Conservation (phyloP, 2,888 invertebrate species). For the Pheosia gnoma region DNA sequence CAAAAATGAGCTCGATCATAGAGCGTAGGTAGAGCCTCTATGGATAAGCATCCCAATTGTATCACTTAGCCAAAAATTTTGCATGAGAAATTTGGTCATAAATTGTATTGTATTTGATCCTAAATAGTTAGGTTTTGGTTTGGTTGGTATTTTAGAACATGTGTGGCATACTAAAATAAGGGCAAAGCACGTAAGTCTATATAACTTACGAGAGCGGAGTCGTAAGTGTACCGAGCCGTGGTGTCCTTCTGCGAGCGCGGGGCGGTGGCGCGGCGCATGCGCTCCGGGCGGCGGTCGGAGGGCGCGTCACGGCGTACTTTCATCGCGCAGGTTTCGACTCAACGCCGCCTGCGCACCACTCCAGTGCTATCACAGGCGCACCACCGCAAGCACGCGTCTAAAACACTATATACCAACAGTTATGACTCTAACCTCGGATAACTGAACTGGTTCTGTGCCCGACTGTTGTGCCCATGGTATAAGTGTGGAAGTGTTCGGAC, state of each 20-base stretch:
- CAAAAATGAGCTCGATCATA: too few relatives aligned
- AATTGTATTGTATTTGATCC: too few relatives aligned
- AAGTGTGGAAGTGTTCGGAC: conserved; percentile 61
- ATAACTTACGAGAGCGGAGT: background rate
- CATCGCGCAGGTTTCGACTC: conserved; percentile 64
- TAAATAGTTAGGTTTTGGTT: too few relatives aligned
- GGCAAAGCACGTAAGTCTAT: background rate
- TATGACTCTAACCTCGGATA: conserved; percentile 38
- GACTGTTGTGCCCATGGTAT: conserved; percentile 62
- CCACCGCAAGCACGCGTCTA: conserved; percentile 58
- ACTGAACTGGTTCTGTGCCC: conserved; percentile 52
- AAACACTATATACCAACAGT: conserved; percentile 19
- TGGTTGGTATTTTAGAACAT: too few relatives aligned
- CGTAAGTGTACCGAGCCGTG: background rate
- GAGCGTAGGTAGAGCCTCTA: too few relatives aligned
- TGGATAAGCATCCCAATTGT: too few relatives aligned
- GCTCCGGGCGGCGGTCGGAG: conserved; percentile 33
- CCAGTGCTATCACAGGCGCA: conserved; percentile 64
- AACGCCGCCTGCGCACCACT: conserved; percentile 35
- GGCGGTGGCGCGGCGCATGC: conserved; percentile 11
- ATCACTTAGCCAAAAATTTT: too few relatives aligned
- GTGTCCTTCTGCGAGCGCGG: background rate
- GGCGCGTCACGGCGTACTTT: conserved; percentile 43
- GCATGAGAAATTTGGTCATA: too few relatives aligned
- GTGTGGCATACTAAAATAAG: too few relatives aligned